A percentile compares a stretch with the other conserved stretches of the same genome.
phyloP scores from a whole-genome alignment of 2,113 vertebrate genomes.

The Larimichthys polyactis region DNA sequence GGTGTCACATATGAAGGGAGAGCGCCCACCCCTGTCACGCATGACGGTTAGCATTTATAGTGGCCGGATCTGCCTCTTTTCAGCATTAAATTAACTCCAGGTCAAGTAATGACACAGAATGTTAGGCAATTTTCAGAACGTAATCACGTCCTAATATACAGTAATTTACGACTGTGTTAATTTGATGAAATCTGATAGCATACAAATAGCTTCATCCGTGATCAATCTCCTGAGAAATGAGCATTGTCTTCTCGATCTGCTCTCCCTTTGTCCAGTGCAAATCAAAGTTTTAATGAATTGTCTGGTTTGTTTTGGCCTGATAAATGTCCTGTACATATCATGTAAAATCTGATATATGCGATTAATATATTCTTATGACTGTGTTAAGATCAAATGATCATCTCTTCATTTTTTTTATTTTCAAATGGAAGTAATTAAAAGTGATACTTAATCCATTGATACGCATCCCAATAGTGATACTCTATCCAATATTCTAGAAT shows the following conservation, averaged over 20 bases:
- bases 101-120: slow-evolving; percentile 53
- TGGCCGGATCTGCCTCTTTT: slow-evolving; percentile 33
- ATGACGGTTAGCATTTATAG: slow-evolving; percentile 48
- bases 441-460: not conserved
- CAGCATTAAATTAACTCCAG: slow-evolving; percentile 62
- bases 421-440: not conserved
- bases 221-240: slow-evolving; percentile 55
- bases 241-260: slow-evolving; percentile 54
- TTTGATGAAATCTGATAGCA: slow-evolving; percentile 69
- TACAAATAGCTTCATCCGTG: slow-evolving; percentile 52
- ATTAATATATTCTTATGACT: not conserved
- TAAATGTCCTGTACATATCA: slow-evolving; percentile 15
- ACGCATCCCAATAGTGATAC: no score
- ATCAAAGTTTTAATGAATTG: slow-evolving; percentile 60
- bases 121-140: slow-evolving; percentile 65
- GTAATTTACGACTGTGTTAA: slow-evolving; percentile 58
- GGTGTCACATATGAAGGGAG: slow-evolving; percentile 17
- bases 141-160: slow-evolving; percentile 69
- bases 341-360: not conserved
- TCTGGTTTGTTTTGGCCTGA: slow-evolving; percentile 43
- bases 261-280: slow-evolving; percentile 33
- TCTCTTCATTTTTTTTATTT: not conserved
- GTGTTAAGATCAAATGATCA: not conserved
- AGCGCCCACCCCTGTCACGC: slow-evolving; percentile 17
- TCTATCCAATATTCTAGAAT: not conserved